These are phyloP conservation scores for Imbricaverruca yamaguchii DNA, from an alignment of 2,888 invertebrate genomes.

Conservation along the genomic window DNA sequence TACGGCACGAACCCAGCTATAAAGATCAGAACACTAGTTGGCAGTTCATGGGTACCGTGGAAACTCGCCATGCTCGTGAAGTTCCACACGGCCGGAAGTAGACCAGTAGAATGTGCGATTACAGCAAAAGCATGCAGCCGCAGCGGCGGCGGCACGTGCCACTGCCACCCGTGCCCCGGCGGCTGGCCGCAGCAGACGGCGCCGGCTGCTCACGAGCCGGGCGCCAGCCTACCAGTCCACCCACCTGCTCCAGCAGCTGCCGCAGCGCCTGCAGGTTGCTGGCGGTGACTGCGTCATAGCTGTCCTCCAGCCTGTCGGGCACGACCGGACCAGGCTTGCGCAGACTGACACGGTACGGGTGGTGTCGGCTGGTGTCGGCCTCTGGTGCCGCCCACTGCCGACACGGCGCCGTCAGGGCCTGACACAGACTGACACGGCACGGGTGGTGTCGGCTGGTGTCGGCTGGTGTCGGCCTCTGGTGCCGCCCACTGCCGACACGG, in stretches of 20 bases:
- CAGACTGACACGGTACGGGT: conserved; percentile 54
- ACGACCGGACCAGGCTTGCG: conserved; percentile 73
- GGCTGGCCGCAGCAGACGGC: background rate
- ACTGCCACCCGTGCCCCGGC: background rate
- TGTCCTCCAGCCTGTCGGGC: conserved; percentile 77
- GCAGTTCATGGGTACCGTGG: too few relatives aligned
- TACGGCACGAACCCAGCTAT: too few relatives aligned
- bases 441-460: conserved; percentile 8
- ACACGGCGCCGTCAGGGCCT: conserved; percentile 45
- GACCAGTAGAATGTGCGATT: too few relatives aligned
- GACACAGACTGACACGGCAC: conserved; percentile 59
- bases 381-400: background rate
- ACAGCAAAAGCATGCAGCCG: too few relatives aligned
- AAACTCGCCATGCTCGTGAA: too few relatives aligned
- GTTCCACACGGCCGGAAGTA: too few relatives aligned
- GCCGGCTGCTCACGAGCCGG: too few relatives aligned
- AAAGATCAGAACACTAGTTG: too few relatives aligned
- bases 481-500: too few relatives aligned
- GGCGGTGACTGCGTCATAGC: conserved; percentile 79
- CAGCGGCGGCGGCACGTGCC: too few relatives aligned
- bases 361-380: background rate
- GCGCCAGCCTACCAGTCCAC: conserved; percentile 13
- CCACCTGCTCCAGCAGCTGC: conserved; percentile 77
- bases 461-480: background rate
- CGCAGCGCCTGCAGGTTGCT: conserved; percentile 84